Base-by-base conservation (phyloP, 1,140 invertebrate genomes). In the Aplysia californica region DNA sequence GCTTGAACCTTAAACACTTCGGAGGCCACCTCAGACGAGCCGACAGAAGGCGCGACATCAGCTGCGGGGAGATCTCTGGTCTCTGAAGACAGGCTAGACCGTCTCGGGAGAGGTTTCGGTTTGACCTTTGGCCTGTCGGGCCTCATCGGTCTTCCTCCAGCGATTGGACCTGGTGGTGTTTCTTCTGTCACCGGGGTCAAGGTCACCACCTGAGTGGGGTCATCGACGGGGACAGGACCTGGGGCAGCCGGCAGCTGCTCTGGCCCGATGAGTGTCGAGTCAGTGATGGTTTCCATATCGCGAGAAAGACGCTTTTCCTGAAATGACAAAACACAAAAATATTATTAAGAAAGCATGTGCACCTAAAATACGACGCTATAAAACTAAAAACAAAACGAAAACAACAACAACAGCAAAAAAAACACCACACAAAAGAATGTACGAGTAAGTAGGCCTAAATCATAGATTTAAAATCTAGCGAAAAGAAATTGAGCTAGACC, bases 241-340 rank as follows among this genome's bases (percentile, higher is more conserved):
- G 41, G 44, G 21, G 55, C 41, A 26, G 59, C 35, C 5, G 39
- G 3, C 21, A 56, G 31, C 21, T 66, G 31, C 10, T 66, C 61
- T 35, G 31, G 55, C 18, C 58, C 70, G 18, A 58, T 72, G 31
- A 75, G 44, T 39, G 64, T 23, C 20, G 84, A 79, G 26, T 90
- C 89, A 5, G 88, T 89, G 10, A 87, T 78, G 0, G 89, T 90
- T 74, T 90, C 89, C 67, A 88, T 88, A 77, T 90, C 87, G 68
- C 86, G 75, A 2, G 89, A 90, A 44, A 80, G 71, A 23, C 89
- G 79, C 68, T 89, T 90, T 33, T 84, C 84, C 84, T 88, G 77
- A 77, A 81, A 38, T 64, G 3, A 65, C 20, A 75, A 74, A 59
- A 55, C 4, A 50, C 41, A 75, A 26, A 18, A 29, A 58, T 15